A percentile compares a stretch with the other conserved stretches of the same genome.
Conservation (phyloP, 1,140 invertebrate genomes). For the Bombus ignitus region DNA sequence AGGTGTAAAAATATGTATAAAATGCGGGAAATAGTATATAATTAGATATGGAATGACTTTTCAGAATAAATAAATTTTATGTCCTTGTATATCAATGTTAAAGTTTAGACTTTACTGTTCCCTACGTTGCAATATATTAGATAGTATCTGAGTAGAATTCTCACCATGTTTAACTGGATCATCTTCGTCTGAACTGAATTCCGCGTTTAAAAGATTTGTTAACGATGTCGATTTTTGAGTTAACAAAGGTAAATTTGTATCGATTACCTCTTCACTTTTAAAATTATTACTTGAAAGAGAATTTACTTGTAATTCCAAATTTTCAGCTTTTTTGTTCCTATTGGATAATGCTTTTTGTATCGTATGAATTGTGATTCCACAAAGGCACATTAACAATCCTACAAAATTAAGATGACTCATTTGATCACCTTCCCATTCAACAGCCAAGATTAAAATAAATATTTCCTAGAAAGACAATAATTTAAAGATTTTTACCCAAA, state of each 20-base stretch:
- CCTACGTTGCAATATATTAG: constrained; percentile 80
- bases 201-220: constrained; percentile 79
- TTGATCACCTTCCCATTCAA: constrained; percentile 92
- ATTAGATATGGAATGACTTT: constrained; percentile 9
- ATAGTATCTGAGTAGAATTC: constrained; percentile 78
- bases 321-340: constrained; percentile 70
- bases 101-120: constrained; percentile 68
- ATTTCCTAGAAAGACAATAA: constrained; percentile 89
- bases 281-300: constrained; percentile 66
- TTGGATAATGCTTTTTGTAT: constrained; percentile 86
- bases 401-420: constrained; percentile 92
- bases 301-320: constrained; percentile 77
- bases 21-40: background rate
- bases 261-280: constrained; percentile 73
- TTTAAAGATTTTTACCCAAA: background rate
- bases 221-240: constrained; percentile 78
- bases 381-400: constrained; percentile 93
- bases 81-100: background rate
- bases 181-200: constrained; percentile 80
- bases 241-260: constrained; percentile 75
- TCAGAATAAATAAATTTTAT: constrained; percentile 31
- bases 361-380: constrained; percentile 94
- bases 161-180: constrained; percentile 73
- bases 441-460: constrained; percentile 92
- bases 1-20: constrained; percentile 20